Base-by-base conservation (phyloP, 2,888 invertebrate genomes). In the Synergus gifuensis region DNA sequence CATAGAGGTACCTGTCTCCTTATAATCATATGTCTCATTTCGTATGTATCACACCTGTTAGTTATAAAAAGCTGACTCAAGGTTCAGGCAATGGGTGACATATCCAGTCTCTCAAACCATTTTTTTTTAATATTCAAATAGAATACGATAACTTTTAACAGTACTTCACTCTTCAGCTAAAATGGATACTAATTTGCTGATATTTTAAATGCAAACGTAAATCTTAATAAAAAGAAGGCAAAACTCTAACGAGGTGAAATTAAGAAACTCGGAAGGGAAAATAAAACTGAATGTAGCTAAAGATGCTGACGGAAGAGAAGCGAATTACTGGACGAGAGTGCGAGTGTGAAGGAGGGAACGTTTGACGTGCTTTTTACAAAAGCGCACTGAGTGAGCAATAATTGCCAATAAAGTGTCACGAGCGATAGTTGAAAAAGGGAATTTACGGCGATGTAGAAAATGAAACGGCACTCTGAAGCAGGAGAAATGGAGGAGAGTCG, bases 1-100 rank as follows among this genome's bases (percentile, higher is more conserved):
- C 78, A 78, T 80, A 73, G 46, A 73, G 76, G 18, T 77, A 67
- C 67, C 67, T 40, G 76, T 77, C 78, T 79, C 77, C 81, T 62
- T 81, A 81, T 69, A 69, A 69, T 49, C 69, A 69, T 46, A 44
- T 69, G 69, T 49, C 69, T 69, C 49, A 69, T 16, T 69, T 69
- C 28, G 36, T 49, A 69, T 7, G 28, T 69, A 49, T 49, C 28
- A 46, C 49, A 69, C 28, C 46, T 69, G 69, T 28, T 28, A 16
- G 16, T 46, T 9, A 46, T 12, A 46, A 12, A 46, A 12, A 11
- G 7, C 28, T 36, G 36, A 7, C 36, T 36, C 36, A 36, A 36
- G 36, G 5, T 36, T 36, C 36, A 36, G 36, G 36, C 36, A 36
- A 36, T 7, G 5, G 36, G 36, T 36, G 36, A 36, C 36, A 7